A percentile compares a stretch with the other conserved stretches of the same genome.
phyloP scores from a whole-genome alignment of 1,140 invertebrate species.

The Hesperophylax magnus region DNA sequence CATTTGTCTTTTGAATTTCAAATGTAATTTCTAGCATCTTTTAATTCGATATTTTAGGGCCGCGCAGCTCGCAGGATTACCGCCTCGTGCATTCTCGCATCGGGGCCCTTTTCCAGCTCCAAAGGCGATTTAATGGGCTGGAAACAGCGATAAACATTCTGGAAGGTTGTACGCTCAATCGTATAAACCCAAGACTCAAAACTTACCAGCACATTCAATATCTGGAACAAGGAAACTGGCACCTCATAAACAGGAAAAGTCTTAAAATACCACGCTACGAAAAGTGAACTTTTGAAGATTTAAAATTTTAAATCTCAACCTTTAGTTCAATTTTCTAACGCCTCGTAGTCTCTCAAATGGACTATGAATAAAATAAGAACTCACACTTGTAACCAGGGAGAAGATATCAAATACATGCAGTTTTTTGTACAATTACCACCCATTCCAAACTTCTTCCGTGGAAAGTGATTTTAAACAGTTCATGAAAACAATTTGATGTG shows the following conservation, averaged over 20 bases:
- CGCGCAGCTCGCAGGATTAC: neutral
- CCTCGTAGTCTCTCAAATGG: neutral
- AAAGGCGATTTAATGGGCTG: slow-evolving; percentile 49
- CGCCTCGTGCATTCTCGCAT: slow-evolving; percentile 20
- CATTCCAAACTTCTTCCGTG: neutral
- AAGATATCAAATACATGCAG: neutral
- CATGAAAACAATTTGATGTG: slow-evolving; percentile 25
- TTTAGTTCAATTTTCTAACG: neutral
- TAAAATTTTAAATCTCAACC: neutral
- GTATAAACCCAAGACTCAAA: slow-evolving; percentile 19
- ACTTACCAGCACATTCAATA: neutral
- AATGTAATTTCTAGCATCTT: slow-evolving; percentile 18
- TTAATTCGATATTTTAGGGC: slow-evolving; percentile 25
- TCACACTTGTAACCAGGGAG: neutral
- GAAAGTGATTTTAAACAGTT: slow-evolving; percentile 2
- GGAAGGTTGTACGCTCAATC: slow-evolving; percentile 40
- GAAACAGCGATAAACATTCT: slow-evolving; percentile 54
- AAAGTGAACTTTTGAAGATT: too few species aligned
- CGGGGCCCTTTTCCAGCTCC: slow-evolving; percentile 30
- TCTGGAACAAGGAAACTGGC: neutral
- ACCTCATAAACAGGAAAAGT: neutral
- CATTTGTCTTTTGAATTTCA: slow-evolving; percentile 21
- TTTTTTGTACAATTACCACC: neutral
- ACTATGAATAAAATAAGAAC: neutral
- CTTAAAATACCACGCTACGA: neutral